Evolutionary conservation across 2,888 invertebrate genomes (phyloP).

Genomic region (Asteroscopus sphinx): DNA sequence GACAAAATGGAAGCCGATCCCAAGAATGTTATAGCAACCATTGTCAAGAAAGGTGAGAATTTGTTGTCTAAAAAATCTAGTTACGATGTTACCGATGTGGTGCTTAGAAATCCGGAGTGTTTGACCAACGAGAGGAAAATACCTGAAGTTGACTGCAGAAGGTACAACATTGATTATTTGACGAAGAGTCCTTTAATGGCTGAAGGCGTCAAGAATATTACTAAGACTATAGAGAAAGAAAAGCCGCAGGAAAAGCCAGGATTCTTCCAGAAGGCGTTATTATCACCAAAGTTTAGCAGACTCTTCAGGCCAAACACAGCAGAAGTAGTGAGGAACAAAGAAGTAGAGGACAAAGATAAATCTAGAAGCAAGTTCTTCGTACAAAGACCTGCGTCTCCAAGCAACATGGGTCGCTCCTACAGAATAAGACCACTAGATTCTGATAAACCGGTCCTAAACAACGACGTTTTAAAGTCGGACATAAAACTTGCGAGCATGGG

Average conservation of each 20-base stretch:
- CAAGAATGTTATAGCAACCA: slow-evolving; percentile 63
- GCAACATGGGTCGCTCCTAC: slow-evolving; percentile 68
- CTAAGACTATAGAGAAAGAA: slow-evolving; percentile 64
- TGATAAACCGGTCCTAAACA: slow-evolving; percentile 53
- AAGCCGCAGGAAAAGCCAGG: slow-evolving; percentile 71
- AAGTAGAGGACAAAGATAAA: slow-evolving; percentile 71
- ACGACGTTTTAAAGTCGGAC: slow-evolving; percentile 77
- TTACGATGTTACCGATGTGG: slow-evolving; percentile 75
- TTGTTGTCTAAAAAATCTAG: slow-evolving; percentile 72
- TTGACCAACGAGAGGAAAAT: slow-evolving; percentile 66
- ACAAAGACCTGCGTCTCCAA: slow-evolving; percentile 76
- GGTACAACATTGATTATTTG: slow-evolving; percentile 75
- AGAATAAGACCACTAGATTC: slow-evolving; percentile 71
- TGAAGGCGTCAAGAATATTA: slow-evolving; percentile 70
- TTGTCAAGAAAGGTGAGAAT: slow-evolving; percentile 71
- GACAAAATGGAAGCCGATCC: slow-evolving; percentile 70
- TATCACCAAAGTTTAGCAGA: slow-evolving; percentile 84
- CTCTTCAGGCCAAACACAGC: slow-evolving; percentile 78
- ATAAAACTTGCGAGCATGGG: slow-evolving; percentile 81
- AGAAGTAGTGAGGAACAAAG: slow-evolving; percentile 71
- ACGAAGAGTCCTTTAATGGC: slow-evolving; percentile 70
- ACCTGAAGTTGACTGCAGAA: slow-evolving; percentile 70
- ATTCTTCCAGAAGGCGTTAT: slow-evolving; percentile 80
- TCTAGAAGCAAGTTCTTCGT: slow-evolving; percentile 84
- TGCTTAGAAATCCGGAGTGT: slow-evolving; percentile 64